phyloP scores from a whole-genome alignment of 2,888 invertebrate species.

The Oscheius sp. region DNA sequence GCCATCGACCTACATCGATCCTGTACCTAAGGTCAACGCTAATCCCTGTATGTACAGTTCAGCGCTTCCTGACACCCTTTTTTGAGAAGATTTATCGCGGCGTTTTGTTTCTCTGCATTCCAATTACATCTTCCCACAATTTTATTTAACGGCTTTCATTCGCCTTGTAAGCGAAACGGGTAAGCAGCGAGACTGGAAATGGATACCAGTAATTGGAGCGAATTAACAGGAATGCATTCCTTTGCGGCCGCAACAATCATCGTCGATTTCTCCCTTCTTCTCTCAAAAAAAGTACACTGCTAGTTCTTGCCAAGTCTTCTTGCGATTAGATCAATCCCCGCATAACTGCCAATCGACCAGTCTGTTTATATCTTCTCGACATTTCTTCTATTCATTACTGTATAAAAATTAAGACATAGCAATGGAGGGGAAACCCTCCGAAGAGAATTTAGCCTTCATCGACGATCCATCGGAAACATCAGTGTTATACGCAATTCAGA shows the following conservation, averaged over 20 bases:
- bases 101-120: not conserved
- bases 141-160: no score
- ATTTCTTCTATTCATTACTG: not conserved
- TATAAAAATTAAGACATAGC: not conserved
- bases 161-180: not conserved
- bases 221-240: not conserved
- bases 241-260: not conserved
- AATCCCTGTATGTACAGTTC: constrained; percentile 32
- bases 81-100: constrained; percentile 20
- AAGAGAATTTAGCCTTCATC: constrained; percentile 30
- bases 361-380: not conserved
- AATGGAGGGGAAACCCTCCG: constrained; percentile 28
- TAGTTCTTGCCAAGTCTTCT: no score
- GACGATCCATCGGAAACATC: constrained; percentile 37
- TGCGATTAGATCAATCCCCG: no score
- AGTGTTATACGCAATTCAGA: constrained; percentile 33
- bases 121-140: not conserved
- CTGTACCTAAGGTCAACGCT: constrained; percentile 33
- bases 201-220: constrained; percentile 16
- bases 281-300: not conserved
- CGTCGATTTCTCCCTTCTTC: not conserved
- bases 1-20: constrained; percentile 35
- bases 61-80: constrained; percentile 27
- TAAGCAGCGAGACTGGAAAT: not conserved
- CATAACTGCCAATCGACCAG: not conserved